A percentile compares a stretch with the other conserved stretches of the same genome.
Conservation (phyloP, 2,888 invertebrate species). For the Patella caerulea region DNA sequence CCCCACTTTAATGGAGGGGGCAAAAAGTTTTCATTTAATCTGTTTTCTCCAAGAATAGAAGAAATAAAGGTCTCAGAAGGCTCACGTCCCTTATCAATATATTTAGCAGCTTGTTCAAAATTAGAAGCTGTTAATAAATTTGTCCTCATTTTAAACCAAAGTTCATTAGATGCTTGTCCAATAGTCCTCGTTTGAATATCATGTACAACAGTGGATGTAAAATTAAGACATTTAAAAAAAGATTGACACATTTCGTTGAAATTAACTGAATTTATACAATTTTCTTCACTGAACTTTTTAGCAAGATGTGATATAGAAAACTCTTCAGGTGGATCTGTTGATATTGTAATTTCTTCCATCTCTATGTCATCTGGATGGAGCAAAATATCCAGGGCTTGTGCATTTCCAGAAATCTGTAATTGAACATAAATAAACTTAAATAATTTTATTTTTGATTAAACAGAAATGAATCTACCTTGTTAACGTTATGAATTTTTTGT, state of each 20-base stretch:
- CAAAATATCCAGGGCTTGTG: neutral
- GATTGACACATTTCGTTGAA: neutral
- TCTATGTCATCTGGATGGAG: neutral
- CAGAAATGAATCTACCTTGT: too few species aligned
- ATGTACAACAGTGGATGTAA: neutral
- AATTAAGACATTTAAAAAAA: neutral
- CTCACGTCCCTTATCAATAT: neutral
- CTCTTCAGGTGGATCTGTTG: neutral
- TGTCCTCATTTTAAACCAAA: neutral
- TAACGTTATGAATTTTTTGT: too few species aligned
- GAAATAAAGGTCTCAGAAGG: neutral
- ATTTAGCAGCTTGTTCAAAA: neutral
- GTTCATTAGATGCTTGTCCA: neutral
- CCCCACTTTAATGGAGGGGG: neutral
- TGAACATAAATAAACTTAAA: neutral
- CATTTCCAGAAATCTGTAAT: neutral
- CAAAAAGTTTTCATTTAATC: neutral
- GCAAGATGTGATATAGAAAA: neutral
- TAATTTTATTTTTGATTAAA: too few species aligned
- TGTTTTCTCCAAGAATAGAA: neutral
- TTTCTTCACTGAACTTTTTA: neutral
- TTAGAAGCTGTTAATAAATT: neutral
- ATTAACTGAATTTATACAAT: neutral
- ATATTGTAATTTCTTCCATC: neutral
- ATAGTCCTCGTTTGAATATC: neutral